A percentile compares a stretch with the other conserved stretches of the same genome.
These are phyloP conservation scores for Apamea crenata DNA, from an alignment of 2,888 invertebrate genomes.

Conservation along the genomic window DNA sequence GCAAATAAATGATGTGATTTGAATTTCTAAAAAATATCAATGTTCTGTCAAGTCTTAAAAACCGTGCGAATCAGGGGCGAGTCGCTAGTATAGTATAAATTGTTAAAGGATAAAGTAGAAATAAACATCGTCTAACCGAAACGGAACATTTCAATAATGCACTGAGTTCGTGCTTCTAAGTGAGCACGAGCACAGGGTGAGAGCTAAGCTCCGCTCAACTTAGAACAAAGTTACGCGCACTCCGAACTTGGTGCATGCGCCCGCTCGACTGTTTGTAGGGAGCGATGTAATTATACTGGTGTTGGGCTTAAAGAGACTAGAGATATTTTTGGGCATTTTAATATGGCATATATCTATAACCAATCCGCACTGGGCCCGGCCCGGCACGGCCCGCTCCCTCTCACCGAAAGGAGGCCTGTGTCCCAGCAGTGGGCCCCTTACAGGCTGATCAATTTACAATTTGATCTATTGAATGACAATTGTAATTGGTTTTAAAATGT, in stretches of 20 bases:
- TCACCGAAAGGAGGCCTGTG: no score
- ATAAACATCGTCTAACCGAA: constrained; percentile 13
- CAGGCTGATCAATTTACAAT: no score
- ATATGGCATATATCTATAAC: background rate
- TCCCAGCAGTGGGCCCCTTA: no score
- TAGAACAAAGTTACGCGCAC: constrained; percentile 35
- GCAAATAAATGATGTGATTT: background rate
- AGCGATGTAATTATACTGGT: constrained; percentile 12
- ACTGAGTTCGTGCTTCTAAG: constrained; percentile 44
- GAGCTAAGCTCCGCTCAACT: constrained; percentile 33
- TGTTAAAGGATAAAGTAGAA: constrained; percentile 14
- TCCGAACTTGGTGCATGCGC: constrained; percentile 8
- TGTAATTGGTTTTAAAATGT: no score
- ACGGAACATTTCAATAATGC: constrained; percentile 47
- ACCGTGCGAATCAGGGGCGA: background rate
- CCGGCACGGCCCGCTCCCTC: no score
- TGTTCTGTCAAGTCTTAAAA: background rate
- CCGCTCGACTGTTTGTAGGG: constrained; percentile 11
- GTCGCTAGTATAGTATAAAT: background rate
- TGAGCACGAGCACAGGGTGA: constrained; percentile 10
- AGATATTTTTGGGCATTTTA: background rate
- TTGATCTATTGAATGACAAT: no score
- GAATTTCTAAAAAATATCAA: background rate
- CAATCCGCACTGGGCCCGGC: no score
- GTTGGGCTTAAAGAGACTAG: background rate